Evolutionary conservation across 1,140 invertebrate genomes (phyloP), one percentile per base, ranked within the genome.

Genomic region (Zaprionus capensis): DNA sequence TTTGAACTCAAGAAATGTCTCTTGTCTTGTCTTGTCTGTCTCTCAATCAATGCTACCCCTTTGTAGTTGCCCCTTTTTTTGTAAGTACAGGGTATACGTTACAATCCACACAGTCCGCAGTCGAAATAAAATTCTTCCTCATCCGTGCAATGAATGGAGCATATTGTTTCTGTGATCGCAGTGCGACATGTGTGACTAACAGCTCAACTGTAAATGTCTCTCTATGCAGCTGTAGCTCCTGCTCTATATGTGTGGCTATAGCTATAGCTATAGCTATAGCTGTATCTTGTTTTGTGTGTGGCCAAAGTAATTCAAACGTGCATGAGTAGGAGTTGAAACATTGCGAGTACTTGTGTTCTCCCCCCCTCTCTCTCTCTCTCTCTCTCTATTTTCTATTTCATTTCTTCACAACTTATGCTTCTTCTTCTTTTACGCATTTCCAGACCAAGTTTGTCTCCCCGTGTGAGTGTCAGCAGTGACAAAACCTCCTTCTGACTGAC

Each of bases 161-260:
- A 71, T 65, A 76, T 76, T 76, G 68, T 66, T 72, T 57, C 61
- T 59, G 67, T 70, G 71, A 69, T 69, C 58, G 71, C 71, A 44
- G 57, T 61, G 72, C 61, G 68, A 65, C 73, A 76, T 76, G 73
- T 76, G 73, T 71, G 73, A 65, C 68, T 76, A 71, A 76, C 73
- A 75, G 68, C 73, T 71, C 68, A 76, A 71, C 68, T 76, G 68
- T 65, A 61, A 71, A 71, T 59, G 65, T 51, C 26, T 63, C n/a
- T 31, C 24, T 59, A 38, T 59, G 28, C 51, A 34, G 65, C 41
- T 66, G n/a, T 61, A 31, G 34, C 14, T 38, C 36, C 36, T 38
- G 36, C 46, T 53, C 11, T 34, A 24, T 46, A 9, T 63, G 20
- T 64, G 31, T 7, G 2, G 31, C 38, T 15, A 41, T 41, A 41